Evolutionary conservation across 2,888 invertebrate species (phyloP).

Genomic region (Stomorhina lunata): DNA sequence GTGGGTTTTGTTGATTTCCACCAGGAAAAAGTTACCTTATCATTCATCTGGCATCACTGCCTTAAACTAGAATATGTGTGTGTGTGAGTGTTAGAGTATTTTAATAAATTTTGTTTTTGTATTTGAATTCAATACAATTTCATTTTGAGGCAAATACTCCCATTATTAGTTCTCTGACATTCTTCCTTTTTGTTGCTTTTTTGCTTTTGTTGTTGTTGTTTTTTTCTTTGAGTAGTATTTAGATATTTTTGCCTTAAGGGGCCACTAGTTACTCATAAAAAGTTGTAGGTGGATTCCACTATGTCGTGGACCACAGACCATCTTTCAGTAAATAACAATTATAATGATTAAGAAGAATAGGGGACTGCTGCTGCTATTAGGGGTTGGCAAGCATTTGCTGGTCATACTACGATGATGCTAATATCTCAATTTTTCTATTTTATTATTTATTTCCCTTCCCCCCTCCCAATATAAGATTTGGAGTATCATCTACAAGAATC

Average conservation of each 20-base stretch:
- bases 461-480: background rate
- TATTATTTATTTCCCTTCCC: background rate
- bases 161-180: conserved; percentile 62
- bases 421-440: background rate
- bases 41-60: background rate
- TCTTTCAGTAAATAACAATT: background rate
- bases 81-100: background rate
- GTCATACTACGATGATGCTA: conserved; percentile 1
- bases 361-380: background rate
- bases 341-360: background rate
- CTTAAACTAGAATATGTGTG: background rate
- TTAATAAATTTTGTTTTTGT: conserved; percentile 9
- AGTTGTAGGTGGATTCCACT: conserved; percentile 36
- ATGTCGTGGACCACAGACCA: no score
- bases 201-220: background rate
- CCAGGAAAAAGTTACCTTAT: background rate
- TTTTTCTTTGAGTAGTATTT: background rate
- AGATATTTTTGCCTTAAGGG: conserved; percentile 20
- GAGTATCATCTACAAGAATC: background rate
- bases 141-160: conserved; percentile 56
- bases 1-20: no score
- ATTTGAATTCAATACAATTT: conserved; percentile 34
- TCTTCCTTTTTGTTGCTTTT: conserved; percentile 21
- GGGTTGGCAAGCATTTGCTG: background rate
- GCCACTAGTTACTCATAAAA: conserved; percentile 49